phyloP scores from a whole-genome alignment of 1,140 invertebrate species.

The Camponotus pennsylvanicus region DNA sequence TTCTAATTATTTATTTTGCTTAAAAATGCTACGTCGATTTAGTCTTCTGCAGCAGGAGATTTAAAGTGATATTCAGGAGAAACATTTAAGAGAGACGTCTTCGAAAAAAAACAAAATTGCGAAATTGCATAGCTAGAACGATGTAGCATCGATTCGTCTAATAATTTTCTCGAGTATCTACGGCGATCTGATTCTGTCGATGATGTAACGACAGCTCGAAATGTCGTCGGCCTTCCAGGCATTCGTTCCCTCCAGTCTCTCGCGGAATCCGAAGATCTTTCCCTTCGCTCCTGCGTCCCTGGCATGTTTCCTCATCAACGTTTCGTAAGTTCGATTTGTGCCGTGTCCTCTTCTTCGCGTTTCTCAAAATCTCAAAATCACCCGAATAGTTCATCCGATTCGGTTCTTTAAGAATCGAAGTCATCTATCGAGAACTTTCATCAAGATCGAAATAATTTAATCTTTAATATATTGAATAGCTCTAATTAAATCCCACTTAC shows the following conservation, averaged over 20 bases:
- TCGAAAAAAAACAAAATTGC: slow-evolving; percentile 22
- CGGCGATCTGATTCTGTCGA: slow-evolving; percentile 75
- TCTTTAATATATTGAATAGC: neutral
- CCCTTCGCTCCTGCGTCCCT: slow-evolving; percentile 75
- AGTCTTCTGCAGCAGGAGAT: neutral
- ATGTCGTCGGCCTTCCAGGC: slow-evolving; percentile 76
- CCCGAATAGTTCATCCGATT: neutral
- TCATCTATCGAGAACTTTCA: neutral
- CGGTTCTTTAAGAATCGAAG: neutral
- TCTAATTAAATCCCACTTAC: neutral
- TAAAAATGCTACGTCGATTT: neutral
- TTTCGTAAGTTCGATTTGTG: slow-evolving; percentile 68
- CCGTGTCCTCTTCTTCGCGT: slow-evolving; percentile 42
- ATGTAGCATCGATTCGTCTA: slow-evolving; percentile 42
- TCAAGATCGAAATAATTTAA: neutral
- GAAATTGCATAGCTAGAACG: slow-evolving; percentile 49
- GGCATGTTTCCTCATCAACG: slow-evolving; percentile 72
- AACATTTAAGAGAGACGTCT: neutral
- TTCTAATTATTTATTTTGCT: neutral
- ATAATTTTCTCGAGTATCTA: slow-evolving; percentile 70
- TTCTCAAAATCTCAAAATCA: slow-evolving; percentile 44
- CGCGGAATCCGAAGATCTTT: slow-evolving; percentile 74
- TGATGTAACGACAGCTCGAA: slow-evolving; percentile 76
- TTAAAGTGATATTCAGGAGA: slow-evolving; percentile 17
- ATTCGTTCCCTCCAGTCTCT: slow-evolving; percentile 74